These are phyloP conservation scores for Ferrisia virgata DNA, from an alignment of 2,888 invertebrate genomes.

Conservation along the genomic window DNA sequence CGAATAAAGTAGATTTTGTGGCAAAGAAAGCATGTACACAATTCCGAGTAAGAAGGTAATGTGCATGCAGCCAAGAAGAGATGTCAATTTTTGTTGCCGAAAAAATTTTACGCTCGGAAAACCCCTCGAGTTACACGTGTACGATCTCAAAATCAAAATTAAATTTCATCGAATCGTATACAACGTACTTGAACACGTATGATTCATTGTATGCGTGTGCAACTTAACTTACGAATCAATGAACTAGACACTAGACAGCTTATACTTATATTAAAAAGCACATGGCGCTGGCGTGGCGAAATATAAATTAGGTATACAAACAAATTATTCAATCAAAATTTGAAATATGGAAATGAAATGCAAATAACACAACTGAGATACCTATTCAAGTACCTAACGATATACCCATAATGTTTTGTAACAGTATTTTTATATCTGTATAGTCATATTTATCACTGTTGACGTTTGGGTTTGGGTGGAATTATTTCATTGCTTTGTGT, in stretches of 20 bases:
- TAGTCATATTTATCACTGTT: no score
- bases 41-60: no score
- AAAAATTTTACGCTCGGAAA: neutral
- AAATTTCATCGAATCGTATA: neutral
- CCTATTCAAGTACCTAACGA: no score
- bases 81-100: no score
- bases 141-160: neutral
- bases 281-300: neutral
- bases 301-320: neutral
- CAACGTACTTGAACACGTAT: neutral
- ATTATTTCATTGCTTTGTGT: neutral
- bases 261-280: no score
- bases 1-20: no score
- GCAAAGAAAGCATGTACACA: no score
- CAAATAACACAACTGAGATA: slow-evolving; percentile 3
- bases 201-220: no score
- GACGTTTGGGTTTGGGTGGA: no score
- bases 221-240: neutral
- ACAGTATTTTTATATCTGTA: no score
- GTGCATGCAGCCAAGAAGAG: no score
- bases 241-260: neutral
- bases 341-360: slow-evolving; percentile 23
- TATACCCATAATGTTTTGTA: neutral
- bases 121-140: neutral
- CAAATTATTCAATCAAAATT: neutral